Conservation (phyloP, 2,888 invertebrate genomes). For the Volucella inanis region DNA sequence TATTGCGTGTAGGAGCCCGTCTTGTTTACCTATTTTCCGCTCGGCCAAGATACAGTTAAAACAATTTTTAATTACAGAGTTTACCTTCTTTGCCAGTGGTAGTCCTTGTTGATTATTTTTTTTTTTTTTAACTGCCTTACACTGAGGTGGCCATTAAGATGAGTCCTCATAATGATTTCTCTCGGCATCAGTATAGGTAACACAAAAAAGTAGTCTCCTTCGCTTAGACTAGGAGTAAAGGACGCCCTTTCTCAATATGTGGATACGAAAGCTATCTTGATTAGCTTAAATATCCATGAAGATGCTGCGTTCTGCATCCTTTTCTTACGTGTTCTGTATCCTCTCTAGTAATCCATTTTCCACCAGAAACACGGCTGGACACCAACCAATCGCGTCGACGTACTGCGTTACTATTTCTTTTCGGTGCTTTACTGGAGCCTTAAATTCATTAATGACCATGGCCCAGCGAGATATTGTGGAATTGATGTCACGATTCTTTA, state of each 20-base stretch:
- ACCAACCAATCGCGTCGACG: too few relatives aligned
- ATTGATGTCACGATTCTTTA: too few relatives aligned
- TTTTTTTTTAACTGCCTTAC: slow-evolving; percentile 25
- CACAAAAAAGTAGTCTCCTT: slow-evolving; percentile 57
- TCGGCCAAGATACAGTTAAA: slow-evolving; percentile 44
- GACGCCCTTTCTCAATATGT: slow-evolving; percentile 11
- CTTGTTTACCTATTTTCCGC: slow-evolving; percentile 75
- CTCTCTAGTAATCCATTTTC: background rate
- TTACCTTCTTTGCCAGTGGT: slow-evolving; percentile 15
- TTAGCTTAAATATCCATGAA: background rate
- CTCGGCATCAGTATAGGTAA: slow-evolving; percentile 46
- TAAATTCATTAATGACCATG: too few relatives aligned
- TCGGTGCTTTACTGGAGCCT: too few relatives aligned
- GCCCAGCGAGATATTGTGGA: too few relatives aligned
- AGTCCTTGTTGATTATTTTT: slow-evolving; percentile 21
- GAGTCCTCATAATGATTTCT: slow-evolving; percentile 50
- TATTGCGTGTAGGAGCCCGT: slow-evolving; percentile 78
- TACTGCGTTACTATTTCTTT: too few relatives aligned
- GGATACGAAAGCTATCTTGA: background rate
- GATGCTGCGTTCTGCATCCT: slow-evolving; percentile 5
- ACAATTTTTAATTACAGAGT: slow-evolving; percentile 10
- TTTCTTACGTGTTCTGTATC: background rate
- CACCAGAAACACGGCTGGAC: too few relatives aligned
- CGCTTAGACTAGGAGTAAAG: slow-evolving; percentile 39
- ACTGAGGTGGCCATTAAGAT: slow-evolving; percentile 65